Evolutionary conservation across 2,888 invertebrate species (phyloP), one percentile per base, ranked within the genome.

Genomic region (Melipona beecheii): DNA sequence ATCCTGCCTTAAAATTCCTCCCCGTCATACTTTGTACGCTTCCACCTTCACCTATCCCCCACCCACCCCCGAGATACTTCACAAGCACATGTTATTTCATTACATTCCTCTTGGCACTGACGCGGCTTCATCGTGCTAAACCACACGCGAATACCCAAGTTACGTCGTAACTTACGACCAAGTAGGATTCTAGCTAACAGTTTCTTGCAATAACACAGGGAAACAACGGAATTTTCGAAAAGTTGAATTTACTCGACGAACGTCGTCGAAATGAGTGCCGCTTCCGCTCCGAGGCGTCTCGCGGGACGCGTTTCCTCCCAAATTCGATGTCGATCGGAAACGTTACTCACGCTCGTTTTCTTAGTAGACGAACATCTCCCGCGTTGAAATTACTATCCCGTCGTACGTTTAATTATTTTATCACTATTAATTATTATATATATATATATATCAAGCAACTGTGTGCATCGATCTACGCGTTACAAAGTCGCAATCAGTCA

Each of bases 21-120:
- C 31, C 24, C 64, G 54, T 21, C 52, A 5, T 24, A 65, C 49
- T 52, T n/a, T 31, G 9, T 50, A 31, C 31, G 13, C 5, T 31
- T 19, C 50, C 43, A 31, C 4, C 43, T 24, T 2, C 3, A 3
- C 31, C 2, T 2, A 9, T 9, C 43, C 1, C 1, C 43, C 43
- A 1, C 43, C 43, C 0, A 9, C 43, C 9, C 43, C 9, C 17
- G n/a, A 11, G 31, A n/a, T 49, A 62, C 31, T 52, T 31, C 64
- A 64, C n/a, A 50, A 52, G 62, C 21, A 64, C 52, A 52, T 50
- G 73, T 64, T 50, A 64, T 52, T 73, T 73, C 64, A 36, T 73
- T 73, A 73, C 73, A 64, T 50, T 73, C 11, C 21, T 31, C 50
- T 11, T 52, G 62, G 62, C 62, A 64, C 43, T 19, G 58, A 24